A percentile compares a stretch with the other conserved stretches of the same genome.
Conservation (phyloP, 2,888 invertebrate species). For the Oxytorus armatus region DNA sequence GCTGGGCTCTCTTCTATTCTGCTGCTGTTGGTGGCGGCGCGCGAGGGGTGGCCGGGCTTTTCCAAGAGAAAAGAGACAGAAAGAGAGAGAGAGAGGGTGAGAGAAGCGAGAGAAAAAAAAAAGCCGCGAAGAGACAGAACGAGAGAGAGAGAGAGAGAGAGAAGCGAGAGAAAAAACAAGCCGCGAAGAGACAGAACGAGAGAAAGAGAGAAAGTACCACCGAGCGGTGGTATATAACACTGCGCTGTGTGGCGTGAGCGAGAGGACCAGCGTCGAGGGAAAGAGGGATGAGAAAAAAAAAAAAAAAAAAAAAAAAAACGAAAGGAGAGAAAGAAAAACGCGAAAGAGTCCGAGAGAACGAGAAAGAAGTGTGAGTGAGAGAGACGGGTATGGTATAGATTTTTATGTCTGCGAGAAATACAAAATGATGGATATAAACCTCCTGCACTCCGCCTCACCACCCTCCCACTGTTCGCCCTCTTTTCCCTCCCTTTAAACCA, state of each 20-base stretch:
- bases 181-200: constrained; percentile 20
- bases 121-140: constrained; percentile 23
- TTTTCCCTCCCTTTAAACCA: constrained; percentile 29
- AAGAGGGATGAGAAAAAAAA: constrained; percentile 4
- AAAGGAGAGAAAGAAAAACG: constrained; percentile 28
- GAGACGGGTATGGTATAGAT: constrained; percentile 80
- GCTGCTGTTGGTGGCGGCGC: constrained; percentile 49
- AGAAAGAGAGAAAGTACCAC: constrained; percentile 24
- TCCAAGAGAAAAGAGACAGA: constrained; percentile 38
- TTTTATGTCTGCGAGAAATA: constrained; percentile 84
- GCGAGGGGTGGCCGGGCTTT: constrained; percentile 58
- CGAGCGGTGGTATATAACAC: constrained; percentile 57
- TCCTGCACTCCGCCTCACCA: constrained; percentile 69
- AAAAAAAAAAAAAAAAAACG: constrained; percentile 49
- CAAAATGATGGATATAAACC: constrained; percentile 84
- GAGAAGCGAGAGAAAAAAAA: constrained; percentile 21
- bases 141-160: constrained; percentile 59
- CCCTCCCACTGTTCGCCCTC: constrained; percentile 36
- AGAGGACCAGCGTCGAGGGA: constrained; percentile 50
- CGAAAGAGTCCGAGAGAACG: constrained; percentile 70
- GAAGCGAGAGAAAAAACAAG: constrained; percentile 68
- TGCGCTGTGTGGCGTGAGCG: constrained; percentile 46
- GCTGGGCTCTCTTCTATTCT: constrained; percentile 65
- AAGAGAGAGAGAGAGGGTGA: too few species aligned
- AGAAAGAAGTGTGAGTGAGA: constrained; percentile 61